Evolutionary conservation across 2,888 invertebrate genomes (phyloP).

Genomic region (Polyommatus iphigenia): DNA sequence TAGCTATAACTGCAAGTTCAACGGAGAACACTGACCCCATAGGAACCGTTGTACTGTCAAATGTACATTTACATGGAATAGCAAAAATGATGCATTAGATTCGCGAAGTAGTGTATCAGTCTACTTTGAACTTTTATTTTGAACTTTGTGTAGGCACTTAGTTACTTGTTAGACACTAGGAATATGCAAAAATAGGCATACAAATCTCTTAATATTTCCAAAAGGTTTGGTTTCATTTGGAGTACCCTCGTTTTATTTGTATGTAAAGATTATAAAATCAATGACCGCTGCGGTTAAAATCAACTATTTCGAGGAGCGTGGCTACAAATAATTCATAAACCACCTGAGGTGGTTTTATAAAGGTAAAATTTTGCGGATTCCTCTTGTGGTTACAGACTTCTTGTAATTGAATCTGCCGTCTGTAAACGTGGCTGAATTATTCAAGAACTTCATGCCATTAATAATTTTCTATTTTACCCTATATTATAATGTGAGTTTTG

Average conservation of each 20-base stretch:
- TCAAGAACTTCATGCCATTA: neutral
- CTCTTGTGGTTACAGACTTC: neutral
- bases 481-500: neutral
- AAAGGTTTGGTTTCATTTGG: neutral
- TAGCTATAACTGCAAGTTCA: slow-evolving; percentile 47
- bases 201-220: neutral
- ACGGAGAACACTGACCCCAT: slow-evolving; percentile 47
- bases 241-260: neutral
- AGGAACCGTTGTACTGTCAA: slow-evolving; percentile 40
- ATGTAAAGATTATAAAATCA: neutral
- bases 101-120: neutral
- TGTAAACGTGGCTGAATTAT: neutral
- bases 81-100: slow-evolving; percentile 1
- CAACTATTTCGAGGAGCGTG: neutral
- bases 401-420: neutral
- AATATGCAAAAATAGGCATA: neutral
- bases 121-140: neutral
- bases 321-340: neutral
- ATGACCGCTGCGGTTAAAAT: neutral
- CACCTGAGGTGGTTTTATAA: neutral
- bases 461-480: neutral
- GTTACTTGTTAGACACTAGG: neutral
- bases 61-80: neutral
- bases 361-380: neutral
- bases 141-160: too few relatives aligned